Percentiles rank a stretch among this genome's conserved stretches.
Evolutionary conservation across 2,888 invertebrate genomes (phyloP).

Genomic region (Caenorhabditis doughertyi): DNA sequence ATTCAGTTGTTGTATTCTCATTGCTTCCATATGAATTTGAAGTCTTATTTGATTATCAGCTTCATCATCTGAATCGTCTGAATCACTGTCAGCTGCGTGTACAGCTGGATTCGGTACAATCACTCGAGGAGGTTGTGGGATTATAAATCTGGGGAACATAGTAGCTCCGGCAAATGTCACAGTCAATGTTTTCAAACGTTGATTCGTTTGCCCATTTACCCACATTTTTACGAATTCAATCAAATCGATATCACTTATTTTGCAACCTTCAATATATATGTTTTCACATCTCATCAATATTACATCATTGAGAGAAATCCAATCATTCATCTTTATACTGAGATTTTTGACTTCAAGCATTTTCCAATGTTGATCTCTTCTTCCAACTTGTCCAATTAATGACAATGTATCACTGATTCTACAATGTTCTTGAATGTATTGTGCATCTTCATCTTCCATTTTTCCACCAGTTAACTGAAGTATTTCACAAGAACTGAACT

Average conservation of each 20-base stretch:
- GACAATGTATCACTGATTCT: not conserved
- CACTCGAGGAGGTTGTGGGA: not conserved
- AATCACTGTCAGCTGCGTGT: not conserved
- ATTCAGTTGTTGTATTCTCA: too few relatives aligned
- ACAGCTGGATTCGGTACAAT: not conserved
- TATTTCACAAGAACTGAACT: not conserved
- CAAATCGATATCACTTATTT: not conserved
- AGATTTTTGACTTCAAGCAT: not conserved
- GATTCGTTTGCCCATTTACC: not conserved
- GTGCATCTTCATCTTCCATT: conserved; percentile 17
- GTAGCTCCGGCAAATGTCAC: not conserved
- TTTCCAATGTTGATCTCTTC: not conserved
- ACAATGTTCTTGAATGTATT: conserved; percentile 15
- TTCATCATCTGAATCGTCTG: not conserved
- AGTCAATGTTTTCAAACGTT: not conserved
- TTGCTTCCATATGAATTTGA: too few relatives aligned
- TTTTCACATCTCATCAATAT: conserved; percentile 2
- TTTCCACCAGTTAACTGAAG: conserved; percentile 3
- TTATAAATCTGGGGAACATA: not conserved
- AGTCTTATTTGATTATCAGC: not conserved
- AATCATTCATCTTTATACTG: not conserved
- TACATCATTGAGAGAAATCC: not conserved
- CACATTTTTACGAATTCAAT: not conserved
- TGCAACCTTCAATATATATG: not conserved
- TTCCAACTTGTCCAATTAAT: conserved; percentile 3